Percentiles rank a stretch among this genome's conserved stretches.
These are phyloP conservation scores for Pseudomyrmex pallidus DNA, from an alignment of 1,140 invertebrate species.

Conservation along the genomic window DNA sequence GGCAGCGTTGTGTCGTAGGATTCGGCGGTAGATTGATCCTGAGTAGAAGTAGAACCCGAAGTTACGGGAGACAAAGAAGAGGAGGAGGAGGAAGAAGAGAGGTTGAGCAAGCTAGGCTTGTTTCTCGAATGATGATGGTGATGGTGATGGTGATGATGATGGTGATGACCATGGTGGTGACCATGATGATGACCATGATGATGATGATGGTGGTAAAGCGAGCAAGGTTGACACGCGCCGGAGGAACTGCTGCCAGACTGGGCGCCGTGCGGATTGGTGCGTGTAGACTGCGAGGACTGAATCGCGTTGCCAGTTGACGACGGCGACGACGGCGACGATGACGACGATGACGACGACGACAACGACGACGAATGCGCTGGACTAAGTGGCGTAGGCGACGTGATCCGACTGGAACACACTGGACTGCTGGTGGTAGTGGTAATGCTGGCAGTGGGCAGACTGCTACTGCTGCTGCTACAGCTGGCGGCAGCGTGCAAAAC, in stretches of 20 bases:
- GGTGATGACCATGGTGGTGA: slow-evolving; percentile 75
- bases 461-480: slow-evolving; percentile 61
- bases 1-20: slow-evolving; percentile 69
- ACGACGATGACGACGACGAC: not conserved
- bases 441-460: slow-evolving; percentile 65
- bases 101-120: slow-evolving; percentile 36
- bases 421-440: slow-evolving; percentile 72
- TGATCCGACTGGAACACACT: slow-evolving; percentile 68
- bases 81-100: not conserved
- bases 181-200: slow-evolving; percentile 68
- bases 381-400: slow-evolving; percentile 62
- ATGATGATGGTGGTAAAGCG: slow-evolving; percentile 69
- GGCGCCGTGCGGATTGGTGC: slow-evolving; percentile 21
- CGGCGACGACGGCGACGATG: not conserved
- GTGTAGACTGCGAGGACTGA: slow-evolving; percentile 34
- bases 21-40: slow-evolving; percentile 62
- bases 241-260: slow-evolving; percentile 56
- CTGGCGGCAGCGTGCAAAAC: slow-evolving; percentile 72
- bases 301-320: slow-evolving; percentile 3
- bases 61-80: slow-evolving; percentile 20
- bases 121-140: slow-evolving; percentile 75
- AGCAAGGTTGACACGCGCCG: slow-evolving; percentile 78
- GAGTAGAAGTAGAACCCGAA: slow-evolving; percentile 42
- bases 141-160: slow-evolving; percentile 74
- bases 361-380: slow-evolving; percentile 61